Percentiles rank a stretch among this genome's conserved stretches.
Evolutionary conservation across 2,113 vertebrate species (phyloP).

Genomic region (Corythoichthys haematopterus): DNA sequence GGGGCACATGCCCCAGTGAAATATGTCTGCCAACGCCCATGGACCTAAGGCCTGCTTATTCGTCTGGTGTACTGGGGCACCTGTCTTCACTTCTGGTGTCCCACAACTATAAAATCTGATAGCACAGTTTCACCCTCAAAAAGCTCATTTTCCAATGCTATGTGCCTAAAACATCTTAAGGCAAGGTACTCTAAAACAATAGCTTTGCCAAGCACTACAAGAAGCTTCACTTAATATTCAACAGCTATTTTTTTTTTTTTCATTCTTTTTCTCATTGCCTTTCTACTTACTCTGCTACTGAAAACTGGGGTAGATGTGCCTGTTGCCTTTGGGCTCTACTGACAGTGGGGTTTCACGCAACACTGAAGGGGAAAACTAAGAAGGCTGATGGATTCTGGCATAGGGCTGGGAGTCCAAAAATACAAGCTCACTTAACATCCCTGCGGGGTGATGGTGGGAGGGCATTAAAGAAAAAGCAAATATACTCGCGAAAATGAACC

Average conservation of each 20-base stretch:
- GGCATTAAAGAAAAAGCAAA: conserved; percentile 15
- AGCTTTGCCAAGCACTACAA: conserved; percentile 63
- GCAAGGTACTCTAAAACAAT: conserved; percentile 68
- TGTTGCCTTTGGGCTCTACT: conserved; percentile 54
- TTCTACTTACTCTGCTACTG: conserved; percentile 56
- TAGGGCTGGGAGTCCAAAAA: conserved; percentile 47
- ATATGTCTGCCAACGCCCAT: too few relatives aligned
- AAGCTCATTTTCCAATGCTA: conserved; percentile 63
- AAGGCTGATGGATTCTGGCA: conserved; percentile 54
- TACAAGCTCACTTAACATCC: conserved; percentile 57
- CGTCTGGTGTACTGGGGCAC: neutral
- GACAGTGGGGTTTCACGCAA: conserved; percentile 53
- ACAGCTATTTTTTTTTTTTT: conserved; percentile 28
- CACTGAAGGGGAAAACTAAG: conserved; percentile 53
- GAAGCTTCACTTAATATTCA: conserved; percentile 67
- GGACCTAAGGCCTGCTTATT: conserved; percentile 8
- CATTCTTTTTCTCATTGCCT: conserved; percentile 22
- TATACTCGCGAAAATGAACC: conserved; percentile 36
- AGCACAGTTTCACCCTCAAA: conserved; percentile 26
- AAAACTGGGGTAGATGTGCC: conserved; percentile 45
- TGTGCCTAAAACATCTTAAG: conserved; percentile 75
- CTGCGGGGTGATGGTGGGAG: conserved; percentile 37
- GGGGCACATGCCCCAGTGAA: too few relatives aligned
- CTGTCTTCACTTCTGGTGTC: conserved; percentile 18
- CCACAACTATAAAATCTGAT: conserved; percentile 40